These are phyloP conservation scores for Camelus dromedarius DNA, from an alignment of 2,113 vertebrate species.

Conservation along the genomic window DNA sequence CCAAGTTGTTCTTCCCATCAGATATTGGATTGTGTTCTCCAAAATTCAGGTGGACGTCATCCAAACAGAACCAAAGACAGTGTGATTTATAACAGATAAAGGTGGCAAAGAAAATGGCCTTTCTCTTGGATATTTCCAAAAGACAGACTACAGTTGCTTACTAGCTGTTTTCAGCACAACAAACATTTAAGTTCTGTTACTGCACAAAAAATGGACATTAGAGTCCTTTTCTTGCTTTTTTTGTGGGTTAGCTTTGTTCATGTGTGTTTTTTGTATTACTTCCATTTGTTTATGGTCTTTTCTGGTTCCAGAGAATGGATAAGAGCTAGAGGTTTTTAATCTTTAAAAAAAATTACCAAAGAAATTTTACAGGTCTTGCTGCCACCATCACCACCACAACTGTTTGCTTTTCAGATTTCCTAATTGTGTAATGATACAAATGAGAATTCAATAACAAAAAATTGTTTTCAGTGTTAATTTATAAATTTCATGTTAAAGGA, in stretches of 20 bases:
- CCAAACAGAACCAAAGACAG: not conserved
- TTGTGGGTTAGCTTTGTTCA: not conserved
- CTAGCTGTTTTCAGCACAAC: not conserved
- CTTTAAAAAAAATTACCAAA: not conserved
- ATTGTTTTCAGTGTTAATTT: not conserved
- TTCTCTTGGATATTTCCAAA: not conserved
- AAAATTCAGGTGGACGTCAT: not conserved
- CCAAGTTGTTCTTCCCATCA: not conserved
- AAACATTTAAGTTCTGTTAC: not conserved
- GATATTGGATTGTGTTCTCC: not conserved
- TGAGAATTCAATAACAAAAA: not conserved
- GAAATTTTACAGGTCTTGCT: not conserved
- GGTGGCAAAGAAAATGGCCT: slow-evolving; percentile 15
- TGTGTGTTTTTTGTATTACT: not conserved
- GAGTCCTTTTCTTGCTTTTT: not conserved
- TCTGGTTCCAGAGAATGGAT: not conserved
- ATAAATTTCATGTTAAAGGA: not conserved
- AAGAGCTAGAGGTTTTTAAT: not conserved
- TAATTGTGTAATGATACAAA: not conserved
- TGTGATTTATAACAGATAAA: slow-evolving; percentile 5
- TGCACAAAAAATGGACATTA: not conserved
- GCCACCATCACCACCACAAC: accelerated
- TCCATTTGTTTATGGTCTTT: not conserved
- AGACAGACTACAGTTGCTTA: not conserved
- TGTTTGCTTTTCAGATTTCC: not conserved